Conservation (phyloP, 2,113 vertebrate genomes). For the Lepus europaeus region DNA sequence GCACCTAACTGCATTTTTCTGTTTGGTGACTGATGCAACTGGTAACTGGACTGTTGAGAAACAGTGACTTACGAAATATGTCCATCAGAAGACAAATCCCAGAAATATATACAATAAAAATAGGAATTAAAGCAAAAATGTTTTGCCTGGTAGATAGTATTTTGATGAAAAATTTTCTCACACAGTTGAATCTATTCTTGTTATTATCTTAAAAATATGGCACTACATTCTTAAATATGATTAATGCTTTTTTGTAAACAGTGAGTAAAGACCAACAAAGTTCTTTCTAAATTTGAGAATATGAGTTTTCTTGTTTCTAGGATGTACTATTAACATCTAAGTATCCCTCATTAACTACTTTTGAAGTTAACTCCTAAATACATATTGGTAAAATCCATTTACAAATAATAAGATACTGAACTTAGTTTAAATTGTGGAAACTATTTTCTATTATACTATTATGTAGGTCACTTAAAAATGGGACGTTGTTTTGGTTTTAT, state of each 20-base stretch:
- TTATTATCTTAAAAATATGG: background rate
- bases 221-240: background rate
- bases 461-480: background rate
- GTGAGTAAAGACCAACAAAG: background rate
- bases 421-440: slow-evolving; percentile 47
- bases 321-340: slow-evolving; percentile 10
- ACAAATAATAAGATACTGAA: slow-evolving; percentile 33
- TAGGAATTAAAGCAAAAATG: slow-evolving; percentile 5
- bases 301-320: background rate
- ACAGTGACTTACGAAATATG: background rate
- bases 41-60: background rate
- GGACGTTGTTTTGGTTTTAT: background rate
- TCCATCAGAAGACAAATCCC: background rate
- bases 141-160: background rate
- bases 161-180: background rate
- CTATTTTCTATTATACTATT: background rate
- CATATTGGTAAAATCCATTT: slow-evolving; percentile 42
- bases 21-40: background rate
- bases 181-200: background rate
- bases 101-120: slow-evolving; percentile 36
- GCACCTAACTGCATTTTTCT: background rate
- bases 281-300: slow-evolving; percentile 42
- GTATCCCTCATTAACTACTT: background rate
- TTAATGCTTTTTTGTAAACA: background rate
- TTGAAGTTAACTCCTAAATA: slow-evolving; percentile 57